Evolutionary conservation across 2,797 vertebrate species (phyloP).

Genomic region (Trachurus trachurus): DNA sequence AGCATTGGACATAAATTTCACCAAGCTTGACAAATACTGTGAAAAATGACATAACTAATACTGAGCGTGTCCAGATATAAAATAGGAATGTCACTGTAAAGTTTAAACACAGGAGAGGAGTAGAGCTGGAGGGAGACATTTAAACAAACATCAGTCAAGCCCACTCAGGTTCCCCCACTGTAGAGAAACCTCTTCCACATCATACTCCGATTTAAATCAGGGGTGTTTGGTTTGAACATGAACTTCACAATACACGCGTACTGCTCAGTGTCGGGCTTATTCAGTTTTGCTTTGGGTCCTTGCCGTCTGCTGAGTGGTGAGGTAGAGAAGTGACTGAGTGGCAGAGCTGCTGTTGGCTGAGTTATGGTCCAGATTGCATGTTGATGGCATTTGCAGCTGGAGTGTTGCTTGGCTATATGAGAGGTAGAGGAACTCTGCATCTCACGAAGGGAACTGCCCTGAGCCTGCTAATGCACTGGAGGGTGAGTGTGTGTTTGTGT

Average conservation of each 20-base stretch:
- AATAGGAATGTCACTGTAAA: slow-evolving; percentile 66
- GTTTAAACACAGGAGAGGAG: slow-evolving; percentile 72
- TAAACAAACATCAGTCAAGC: slow-evolving; percentile 75
- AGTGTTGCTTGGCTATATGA: slow-evolving; percentile 45
- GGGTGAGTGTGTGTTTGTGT: slow-evolving; percentile 28
- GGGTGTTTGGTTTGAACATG: slow-evolving; percentile 22
- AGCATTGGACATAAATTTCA: slow-evolving; percentile 48
- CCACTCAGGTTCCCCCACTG: slow-evolving; percentile 21
- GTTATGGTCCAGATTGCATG: slow-evolving; percentile 19
- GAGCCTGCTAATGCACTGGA: slow-evolving; percentile 73
- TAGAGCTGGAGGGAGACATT: slow-evolving; percentile 53
- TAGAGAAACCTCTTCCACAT: slow-evolving; percentile 30
- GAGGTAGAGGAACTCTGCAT: slow-evolving; percentile 72
- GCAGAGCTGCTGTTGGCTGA: slow-evolving; percentile 51
- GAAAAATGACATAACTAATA: slow-evolving; percentile 44
- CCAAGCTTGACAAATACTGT: slow-evolving; percentile 59
- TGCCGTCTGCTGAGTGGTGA: slow-evolving; percentile 67
- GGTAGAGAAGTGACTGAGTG: slow-evolving; percentile 75
- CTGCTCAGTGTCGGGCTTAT: slow-evolving; percentile 33
- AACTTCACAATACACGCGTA: slow-evolving; percentile 19
- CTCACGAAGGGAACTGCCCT: slow-evolving; percentile 69
- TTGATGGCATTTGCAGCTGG: slow-evolving; percentile 55
- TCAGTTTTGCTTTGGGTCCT: slow-evolving; percentile 62
- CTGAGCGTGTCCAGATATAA: slow-evolving; percentile 69
- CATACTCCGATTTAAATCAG: slow-evolving; percentile 21